Evolutionary conservation across 2,888 invertebrate species (phyloP), one percentile per base, ranked within the genome.

Genomic region (Smittia aterrima): DNA sequence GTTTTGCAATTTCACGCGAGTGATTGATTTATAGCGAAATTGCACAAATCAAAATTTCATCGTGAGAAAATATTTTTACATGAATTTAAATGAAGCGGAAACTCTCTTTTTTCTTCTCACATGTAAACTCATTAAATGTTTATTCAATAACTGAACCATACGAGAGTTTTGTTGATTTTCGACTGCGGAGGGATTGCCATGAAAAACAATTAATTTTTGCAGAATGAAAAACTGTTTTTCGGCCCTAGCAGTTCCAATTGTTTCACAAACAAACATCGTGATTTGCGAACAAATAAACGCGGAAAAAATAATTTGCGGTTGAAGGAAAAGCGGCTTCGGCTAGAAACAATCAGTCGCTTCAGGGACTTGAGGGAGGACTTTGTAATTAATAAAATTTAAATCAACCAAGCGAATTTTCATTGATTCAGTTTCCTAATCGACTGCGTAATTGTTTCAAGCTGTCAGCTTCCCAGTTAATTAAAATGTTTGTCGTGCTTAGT

Each of bases 121-220:
- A 22, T 9, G 22, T 58, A 58, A 58, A 58, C 18, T 58, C 58
- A 58, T 58, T 20, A 22, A 58, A 13, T 58, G 58, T 58, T 58
- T 58, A 58, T 58, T 58, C 58, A 58, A 20, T 20, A 58, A 22
- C 58, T 22, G 47, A 47, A 58, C 58, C 58, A 22, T 22, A 58
- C 58, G n/a, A 38, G 38, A 22, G 58, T 22, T 20, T 22, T 58
- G 58, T 58, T 20, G 22, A 58, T 58, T 58, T 47, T 58, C 18
- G 13, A 58, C 58, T 58, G 58, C 58, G 22, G 58, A 22, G 58
- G 58, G 13, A 20, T 58, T 58, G 58, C 58, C 20, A 58, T 58
- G 58, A 58, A 58, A 47, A 58, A 22, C 58, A 58, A 58, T 58
- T 58, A 58, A 58, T 58, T 58, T 58, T 58, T 11, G 18, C 58